Conservation (phyloP, 2,113 vertebrate species). For the Ariopsis seemanni region DNA sequence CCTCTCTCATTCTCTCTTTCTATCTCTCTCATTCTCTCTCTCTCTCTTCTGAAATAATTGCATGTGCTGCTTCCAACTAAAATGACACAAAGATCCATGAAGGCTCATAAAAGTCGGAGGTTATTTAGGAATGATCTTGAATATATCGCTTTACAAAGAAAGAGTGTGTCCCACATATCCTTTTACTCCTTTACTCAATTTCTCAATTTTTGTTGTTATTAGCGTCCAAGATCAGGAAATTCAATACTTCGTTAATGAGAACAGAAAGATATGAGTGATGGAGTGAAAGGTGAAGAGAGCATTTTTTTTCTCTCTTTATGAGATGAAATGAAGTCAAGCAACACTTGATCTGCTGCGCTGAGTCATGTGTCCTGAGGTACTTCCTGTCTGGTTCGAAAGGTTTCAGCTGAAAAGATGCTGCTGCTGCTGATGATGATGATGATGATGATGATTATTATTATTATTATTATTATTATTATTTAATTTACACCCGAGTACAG, state of each 20-base stretch:
- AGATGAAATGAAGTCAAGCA: constrained; percentile 24
- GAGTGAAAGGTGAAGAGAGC: constrained; percentile 5
- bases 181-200: constrained; percentile 15
- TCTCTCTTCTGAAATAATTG: not conserved
- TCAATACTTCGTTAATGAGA: constrained; percentile 5
- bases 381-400: not conserved
- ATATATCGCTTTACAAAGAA: not conserved
- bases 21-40: not conserved
- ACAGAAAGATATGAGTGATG: constrained; percentile 15
- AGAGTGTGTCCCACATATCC: not conserved
- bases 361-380: not conserved
- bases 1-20: not conserved
- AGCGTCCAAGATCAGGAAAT: not conserved
- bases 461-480: not conserved
- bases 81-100: not conserved
- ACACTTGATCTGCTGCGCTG: not conserved
- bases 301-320: not conserved
- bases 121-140: not conserved
- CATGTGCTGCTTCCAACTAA: not conserved
- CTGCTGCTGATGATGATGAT: too few relatives aligned
- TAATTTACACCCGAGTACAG: not conserved
- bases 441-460: too few relatives aligned
- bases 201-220: constrained; percentile 39
- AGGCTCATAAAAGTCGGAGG: not conserved
- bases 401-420: not conserved